phyloP scores from a whole-genome alignment of 1,140 invertebrate species.

The Brachionus plicatilis region DNA sequence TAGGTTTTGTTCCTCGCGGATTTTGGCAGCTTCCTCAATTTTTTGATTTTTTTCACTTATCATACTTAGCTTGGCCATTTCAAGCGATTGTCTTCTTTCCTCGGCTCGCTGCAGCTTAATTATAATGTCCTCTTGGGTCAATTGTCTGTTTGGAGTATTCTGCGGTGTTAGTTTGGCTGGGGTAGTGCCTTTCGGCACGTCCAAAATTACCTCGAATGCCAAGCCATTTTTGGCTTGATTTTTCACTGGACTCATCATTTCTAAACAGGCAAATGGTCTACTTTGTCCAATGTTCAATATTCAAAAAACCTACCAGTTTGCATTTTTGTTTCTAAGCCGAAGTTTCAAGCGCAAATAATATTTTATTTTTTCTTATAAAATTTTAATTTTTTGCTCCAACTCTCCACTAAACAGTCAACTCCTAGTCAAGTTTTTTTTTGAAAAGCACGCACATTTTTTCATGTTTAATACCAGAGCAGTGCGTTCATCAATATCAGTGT shows the following conservation, averaged over 20 bases:
- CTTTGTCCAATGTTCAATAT: neutral
- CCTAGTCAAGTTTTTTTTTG: neutral
- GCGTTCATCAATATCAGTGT: neutral
- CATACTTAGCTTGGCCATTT: slow-evolving; percentile 3
- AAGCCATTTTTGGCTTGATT: slow-evolving; percentile 12
- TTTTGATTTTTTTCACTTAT: slow-evolving; percentile 27
- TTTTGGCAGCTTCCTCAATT: slow-evolving; percentile 32
- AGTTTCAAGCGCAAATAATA: neutral
- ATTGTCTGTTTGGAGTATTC: neutral
- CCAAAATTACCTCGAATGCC: slow-evolving; percentile 34
- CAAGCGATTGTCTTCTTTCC: slow-evolving; percentile 27
- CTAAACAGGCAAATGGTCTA: neutral
- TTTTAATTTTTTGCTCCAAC: neutral
- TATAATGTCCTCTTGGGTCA: slow-evolving; percentile 32
- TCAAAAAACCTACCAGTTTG: neutral
- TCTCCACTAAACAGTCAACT: neutral
- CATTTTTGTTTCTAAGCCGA: slow-evolving; percentile 19
- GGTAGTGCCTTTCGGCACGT: neutral
- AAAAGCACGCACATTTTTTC: neutral
- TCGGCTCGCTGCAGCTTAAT: slow-evolving; percentile 15
- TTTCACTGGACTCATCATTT: neutral
- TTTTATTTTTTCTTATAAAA: neutral
- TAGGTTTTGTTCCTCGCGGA: slow-evolving; percentile 19
- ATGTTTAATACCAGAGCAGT: neutral
- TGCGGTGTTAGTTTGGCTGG: slow-evolving; percentile 25